These are phyloP conservation scores for Agonopterix subpropinquella DNA, from an alignment of 2,888 invertebrate species.

Conservation along the genomic window DNA sequence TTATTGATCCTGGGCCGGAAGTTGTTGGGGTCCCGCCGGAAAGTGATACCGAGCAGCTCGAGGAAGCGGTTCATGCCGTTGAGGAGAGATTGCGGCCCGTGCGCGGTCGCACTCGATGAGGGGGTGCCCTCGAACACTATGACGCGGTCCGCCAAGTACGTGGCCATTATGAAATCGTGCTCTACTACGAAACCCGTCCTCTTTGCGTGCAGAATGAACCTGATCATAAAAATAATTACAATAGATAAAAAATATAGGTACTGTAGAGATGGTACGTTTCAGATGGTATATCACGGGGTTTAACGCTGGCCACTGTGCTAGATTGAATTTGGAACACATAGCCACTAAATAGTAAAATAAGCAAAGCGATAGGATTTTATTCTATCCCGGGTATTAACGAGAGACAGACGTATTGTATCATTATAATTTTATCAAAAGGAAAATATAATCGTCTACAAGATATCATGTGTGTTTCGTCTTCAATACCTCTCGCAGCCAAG, in stretches of 20 bases:
- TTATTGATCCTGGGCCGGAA: conserved; percentile 99
- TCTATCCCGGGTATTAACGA: too few relatives aligned
- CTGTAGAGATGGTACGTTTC: too few relatives aligned
- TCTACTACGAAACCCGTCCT: conserved; percentile 99
- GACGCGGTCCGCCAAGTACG: conserved; percentile 98
- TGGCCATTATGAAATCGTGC: conserved; percentile 99
- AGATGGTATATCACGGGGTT: too few relatives aligned
- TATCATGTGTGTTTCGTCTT: too few relatives aligned
- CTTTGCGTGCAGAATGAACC: conserved; percentile 98
- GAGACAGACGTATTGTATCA: too few relatives aligned
- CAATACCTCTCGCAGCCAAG: too few relatives aligned
- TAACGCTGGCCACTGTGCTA: too few relatives aligned
- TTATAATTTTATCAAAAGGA: too few relatives aligned
- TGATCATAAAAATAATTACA: conserved; percentile 26
- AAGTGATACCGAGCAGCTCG: conserved; percentile 96
- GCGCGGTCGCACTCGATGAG: conserved; percentile 91
- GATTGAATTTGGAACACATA: too few relatives aligned
- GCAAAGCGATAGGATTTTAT: too few relatives aligned
- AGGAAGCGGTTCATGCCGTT: conserved; percentile 99
- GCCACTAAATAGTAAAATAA: too few relatives aligned
- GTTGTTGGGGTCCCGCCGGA: conserved; percentile 98
- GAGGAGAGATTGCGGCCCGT: conserved; percentile 93
- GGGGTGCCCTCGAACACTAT: conserved; percentile 98
- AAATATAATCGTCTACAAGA: too few relatives aligned
- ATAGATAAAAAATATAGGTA: neutral